Evolutionary conservation across 92 coral and sea anemone species (phyloP).

Genomic region (Palythoa heliodiscus): DNA sequence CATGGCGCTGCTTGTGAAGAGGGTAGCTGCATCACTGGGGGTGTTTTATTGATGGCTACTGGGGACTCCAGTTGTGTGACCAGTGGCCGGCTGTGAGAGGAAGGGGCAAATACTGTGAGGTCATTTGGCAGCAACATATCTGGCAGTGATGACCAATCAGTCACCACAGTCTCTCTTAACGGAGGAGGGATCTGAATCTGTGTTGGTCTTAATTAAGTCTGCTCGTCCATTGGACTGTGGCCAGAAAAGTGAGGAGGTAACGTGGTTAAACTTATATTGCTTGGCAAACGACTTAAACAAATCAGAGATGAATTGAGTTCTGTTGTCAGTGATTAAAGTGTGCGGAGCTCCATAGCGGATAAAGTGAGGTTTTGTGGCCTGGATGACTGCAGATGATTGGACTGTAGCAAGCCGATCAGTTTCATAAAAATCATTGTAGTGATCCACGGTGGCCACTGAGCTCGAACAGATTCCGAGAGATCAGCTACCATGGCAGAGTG

Average conservation of each 20-base stretch:
- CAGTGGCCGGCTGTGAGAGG: background rate
- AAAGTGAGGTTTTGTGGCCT: no score
- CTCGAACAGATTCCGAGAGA: no score
- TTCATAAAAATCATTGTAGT: no score
- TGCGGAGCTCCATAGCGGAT: background rate
- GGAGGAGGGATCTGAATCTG: background rate
- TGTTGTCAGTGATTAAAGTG: background rate
- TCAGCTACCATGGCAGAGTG: no score
- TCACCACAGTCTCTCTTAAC: background rate
- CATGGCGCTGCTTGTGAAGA: background rate
- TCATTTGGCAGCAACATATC: background rate
- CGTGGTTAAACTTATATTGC: slow-evolving; percentile 50
- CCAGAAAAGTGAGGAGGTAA: slow-evolving; percentile 65
- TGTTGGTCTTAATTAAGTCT: slow-evolving; percentile 6
- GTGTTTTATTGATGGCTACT: background rate
- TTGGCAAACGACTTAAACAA: background rate
- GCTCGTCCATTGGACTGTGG: slow-evolving; percentile 59
- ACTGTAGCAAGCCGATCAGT: no score
- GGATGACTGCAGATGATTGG: no score
- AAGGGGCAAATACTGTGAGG: background rate
- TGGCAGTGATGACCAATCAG: background rate
- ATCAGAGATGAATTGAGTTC: background rate
- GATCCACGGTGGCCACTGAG: no score
- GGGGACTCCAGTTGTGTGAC: background rate
- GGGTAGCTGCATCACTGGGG: background rate